These are phyloP conservation scores for Bilobella aurantiaca DNA, from an alignment of 1,140 invertebrate species.

Conservation along the genomic window DNA sequence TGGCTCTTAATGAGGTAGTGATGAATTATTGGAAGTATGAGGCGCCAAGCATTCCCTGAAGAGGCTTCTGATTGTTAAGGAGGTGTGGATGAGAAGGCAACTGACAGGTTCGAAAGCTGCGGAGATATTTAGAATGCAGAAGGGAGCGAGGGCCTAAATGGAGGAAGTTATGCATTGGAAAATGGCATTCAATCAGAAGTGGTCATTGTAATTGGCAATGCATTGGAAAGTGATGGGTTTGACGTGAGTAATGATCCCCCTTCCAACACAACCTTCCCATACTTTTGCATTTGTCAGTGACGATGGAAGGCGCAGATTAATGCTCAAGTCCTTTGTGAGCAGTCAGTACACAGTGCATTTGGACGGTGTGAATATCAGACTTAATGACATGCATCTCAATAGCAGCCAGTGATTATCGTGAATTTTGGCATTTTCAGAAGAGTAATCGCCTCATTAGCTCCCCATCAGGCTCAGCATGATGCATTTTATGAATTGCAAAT, in stretches of 20 bases:
- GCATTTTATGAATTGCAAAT: neutral
- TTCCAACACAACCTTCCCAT: neutral
- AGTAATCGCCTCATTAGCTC: conserved; percentile 3
- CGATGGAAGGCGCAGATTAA: neutral
- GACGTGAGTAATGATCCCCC: no score
- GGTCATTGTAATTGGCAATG: neutral
- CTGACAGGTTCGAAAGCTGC: neutral
- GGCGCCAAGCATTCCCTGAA: neutral
- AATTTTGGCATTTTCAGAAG: neutral
- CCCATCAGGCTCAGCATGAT: neutral
- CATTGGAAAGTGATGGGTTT: no score
- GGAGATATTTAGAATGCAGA: neutral
- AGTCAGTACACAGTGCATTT: no score
- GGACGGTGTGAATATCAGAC: neutral
- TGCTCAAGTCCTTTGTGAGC: no score
- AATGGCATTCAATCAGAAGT: neutral
- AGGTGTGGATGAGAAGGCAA: no score
- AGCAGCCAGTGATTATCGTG: neutral
- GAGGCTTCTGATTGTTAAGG: neutral
- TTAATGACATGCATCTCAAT: neutral
- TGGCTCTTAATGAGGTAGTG: neutral
- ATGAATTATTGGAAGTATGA: neutral
- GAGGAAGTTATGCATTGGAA: neutral
- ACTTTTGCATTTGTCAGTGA: neutral
- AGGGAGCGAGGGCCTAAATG: no score